Conservation (phyloP, 2,888 invertebrate species). For the Buathra laborator region DNA sequence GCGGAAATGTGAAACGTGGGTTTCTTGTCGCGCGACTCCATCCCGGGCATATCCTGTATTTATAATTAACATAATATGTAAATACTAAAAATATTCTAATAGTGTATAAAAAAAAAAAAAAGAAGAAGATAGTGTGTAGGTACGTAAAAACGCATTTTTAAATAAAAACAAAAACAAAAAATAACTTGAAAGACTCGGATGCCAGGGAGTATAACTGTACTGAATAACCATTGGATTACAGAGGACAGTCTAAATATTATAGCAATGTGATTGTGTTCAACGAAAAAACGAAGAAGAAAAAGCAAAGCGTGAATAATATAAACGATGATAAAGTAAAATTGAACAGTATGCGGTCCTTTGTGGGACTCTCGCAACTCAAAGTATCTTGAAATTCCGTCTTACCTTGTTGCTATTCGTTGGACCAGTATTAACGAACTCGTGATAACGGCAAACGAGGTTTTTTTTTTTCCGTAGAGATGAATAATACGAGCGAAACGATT, state of each 20-base stretch:
- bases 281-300: constrained; percentile 44
- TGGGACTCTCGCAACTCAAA: constrained; percentile 21
- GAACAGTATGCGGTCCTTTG: constrained; percentile 43
- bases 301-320: constrained; percentile 15
- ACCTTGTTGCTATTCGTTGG: constrained; percentile 42
- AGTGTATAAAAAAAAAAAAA: constrained; percentile 76
- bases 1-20: constrained; percentile 42
- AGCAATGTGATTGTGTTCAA: constrained; percentile 61
- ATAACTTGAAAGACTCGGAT: constrained; percentile 21
- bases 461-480: constrained; percentile 27
- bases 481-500: constrained; percentile 36
- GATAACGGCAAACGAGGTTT: constrained; percentile 31
- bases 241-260: constrained; percentile 50
- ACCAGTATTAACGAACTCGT: constrained; percentile 49
- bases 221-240: constrained; percentile 41
- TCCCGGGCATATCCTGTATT: constrained; percentile 78
- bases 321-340: constrained; percentile 25
- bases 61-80: constrained; percentile 77
- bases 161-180: constrained; percentile 67
- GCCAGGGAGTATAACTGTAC: constrained; percentile 63
- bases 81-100: constrained; percentile 76
- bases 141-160: constrained; percentile 66
- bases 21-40: constrained; percentile 58
- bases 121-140: constrained; percentile 68
- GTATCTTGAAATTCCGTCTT: constrained; percentile 58